Percentiles rank a stretch among this genome's conserved stretches.
These are phyloP conservation scores for Oenanthe oenanthe DNA, from an alignment of 2,113 vertebrate species.

Conservation along the genomic window DNA sequence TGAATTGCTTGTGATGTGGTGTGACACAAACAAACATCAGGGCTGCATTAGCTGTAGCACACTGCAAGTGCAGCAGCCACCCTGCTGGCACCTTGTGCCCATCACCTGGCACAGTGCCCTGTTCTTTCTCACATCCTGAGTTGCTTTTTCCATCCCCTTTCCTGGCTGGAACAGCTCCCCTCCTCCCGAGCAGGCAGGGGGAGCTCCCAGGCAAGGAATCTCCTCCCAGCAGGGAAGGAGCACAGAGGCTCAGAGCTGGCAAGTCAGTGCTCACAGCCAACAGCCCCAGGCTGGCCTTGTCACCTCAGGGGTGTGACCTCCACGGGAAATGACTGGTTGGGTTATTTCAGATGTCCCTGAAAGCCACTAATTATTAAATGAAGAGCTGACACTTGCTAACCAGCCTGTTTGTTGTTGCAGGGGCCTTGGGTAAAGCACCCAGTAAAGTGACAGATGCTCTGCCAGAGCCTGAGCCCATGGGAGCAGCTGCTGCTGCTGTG, in stretches of 20 bases:
- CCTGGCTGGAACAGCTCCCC: background rate
- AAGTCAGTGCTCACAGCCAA: background rate
- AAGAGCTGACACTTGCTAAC: accelerated
- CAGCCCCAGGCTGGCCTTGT: background rate
- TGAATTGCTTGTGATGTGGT: background rate
- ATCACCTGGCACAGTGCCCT: accelerated
- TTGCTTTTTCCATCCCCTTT: background rate
- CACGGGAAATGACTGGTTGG: accelerated
- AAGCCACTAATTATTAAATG: background rate
- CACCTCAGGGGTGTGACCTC: background rate
- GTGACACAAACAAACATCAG: background rate
- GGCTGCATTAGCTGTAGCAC: background rate
- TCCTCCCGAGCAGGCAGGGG: accelerated
- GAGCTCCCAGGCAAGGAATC: background rate
- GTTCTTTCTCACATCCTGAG: background rate
- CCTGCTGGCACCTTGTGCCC: background rate
- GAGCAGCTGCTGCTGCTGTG: slow-evolving; percentile 80
- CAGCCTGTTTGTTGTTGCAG: slow-evolving; percentile 64
- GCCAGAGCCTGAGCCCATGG: slow-evolving; percentile 80
- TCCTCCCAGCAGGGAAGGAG: background rate
- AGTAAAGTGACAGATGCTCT: slow-evolving; percentile 94
- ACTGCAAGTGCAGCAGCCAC: too few species aligned
- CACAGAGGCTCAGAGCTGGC: background rate
- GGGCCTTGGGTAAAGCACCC: slow-evolving; percentile 96
- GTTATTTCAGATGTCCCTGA: background rate